Percentiles rank a stretch among this genome's conserved stretches.
These are phyloP conservation scores for Adoxophyes honmai DNA, from an alignment of 1,140 invertebrate species.

Conservation along the genomic window DNA sequence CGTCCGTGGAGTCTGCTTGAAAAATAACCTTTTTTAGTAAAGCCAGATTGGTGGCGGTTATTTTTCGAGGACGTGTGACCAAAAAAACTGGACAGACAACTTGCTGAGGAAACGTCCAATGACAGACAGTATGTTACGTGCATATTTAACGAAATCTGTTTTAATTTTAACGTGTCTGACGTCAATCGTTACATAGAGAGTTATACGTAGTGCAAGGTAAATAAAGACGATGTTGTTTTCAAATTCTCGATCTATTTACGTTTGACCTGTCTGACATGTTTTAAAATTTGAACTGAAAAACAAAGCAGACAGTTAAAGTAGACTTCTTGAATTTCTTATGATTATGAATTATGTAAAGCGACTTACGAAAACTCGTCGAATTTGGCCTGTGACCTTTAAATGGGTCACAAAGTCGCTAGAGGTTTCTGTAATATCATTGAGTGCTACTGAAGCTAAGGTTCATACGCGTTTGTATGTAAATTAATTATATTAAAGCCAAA, in stretches of 20 bases:
- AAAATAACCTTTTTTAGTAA: slow-evolving; percentile 38
- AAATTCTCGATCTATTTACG: slow-evolving; percentile 21
- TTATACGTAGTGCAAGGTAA: slow-evolving; percentile 4
- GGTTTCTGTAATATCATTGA: slow-evolving; percentile 3
- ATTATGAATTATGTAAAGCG: neutral
- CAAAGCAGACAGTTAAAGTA: neutral
- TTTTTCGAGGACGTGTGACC: slow-evolving; percentile 56
- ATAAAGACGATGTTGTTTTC: slow-evolving; percentile 10
- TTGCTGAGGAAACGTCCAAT: slow-evolving; percentile 35
- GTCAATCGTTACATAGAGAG: slow-evolving; percentile 5
- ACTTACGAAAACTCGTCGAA: neutral
- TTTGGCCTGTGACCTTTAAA: slow-evolving; percentile 4
- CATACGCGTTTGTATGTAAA: neutral
- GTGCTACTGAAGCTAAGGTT: neutral
- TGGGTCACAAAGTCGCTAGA: neutral
- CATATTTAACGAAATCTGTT: neutral
- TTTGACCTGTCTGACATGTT: slow-evolving; percentile 17
- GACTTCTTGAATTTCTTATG: slow-evolving; percentile 1
- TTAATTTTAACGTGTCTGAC: slow-evolving; percentile 3
- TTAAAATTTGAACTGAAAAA: neutral
- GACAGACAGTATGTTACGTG: slow-evolving; percentile 20
- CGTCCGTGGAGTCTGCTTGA: neutral
- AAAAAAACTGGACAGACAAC: slow-evolving; percentile 48
- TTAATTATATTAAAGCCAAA: slow-evolving; percentile 5
- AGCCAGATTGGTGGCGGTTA: slow-evolving; percentile 50